A percentile compares a stretch with the other conserved stretches of the same genome.
Evolutionary conservation across 2,888 invertebrate species (phyloP).

Genomic region (Geophilus truncorum): DNA sequence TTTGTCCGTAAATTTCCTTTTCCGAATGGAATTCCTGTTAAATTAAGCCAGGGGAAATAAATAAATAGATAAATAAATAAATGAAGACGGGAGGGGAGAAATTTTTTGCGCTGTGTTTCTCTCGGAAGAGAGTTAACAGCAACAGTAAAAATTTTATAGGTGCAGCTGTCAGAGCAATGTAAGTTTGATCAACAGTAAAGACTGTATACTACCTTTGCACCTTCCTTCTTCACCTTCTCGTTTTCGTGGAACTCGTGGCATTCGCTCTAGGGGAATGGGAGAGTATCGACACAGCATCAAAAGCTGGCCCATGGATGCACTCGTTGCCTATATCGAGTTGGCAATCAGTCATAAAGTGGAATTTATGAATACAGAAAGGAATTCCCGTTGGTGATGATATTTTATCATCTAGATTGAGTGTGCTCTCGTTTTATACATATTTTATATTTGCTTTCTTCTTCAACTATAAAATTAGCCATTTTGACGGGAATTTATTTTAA

Average conservation of each 20-base stretch:
- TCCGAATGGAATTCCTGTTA: not conserved
- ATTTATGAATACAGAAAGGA: slow-evolving; percentile 25
- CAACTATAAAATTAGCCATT: not conserved
- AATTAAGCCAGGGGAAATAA: not conserved
- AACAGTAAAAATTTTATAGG: slow-evolving; percentile 18
- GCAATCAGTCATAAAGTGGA: slow-evolving; percentile 27
- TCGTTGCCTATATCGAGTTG: slow-evolving; percentile 27
- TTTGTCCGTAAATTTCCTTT: not conserved
- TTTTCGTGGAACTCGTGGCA: slow-evolving; percentile 8
- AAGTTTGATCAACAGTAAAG: slow-evolving; percentile 24
- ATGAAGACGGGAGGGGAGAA: no score
- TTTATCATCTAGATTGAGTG: slow-evolving; percentile 16
- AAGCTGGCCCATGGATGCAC: not conserved
- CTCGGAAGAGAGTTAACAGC: not conserved
- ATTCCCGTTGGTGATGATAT: slow-evolving; percentile 24
- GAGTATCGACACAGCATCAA: slow-evolving; percentile 27
- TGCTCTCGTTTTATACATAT: slow-evolving; percentile 22
- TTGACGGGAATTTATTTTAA: not conserved
- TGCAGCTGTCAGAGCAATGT: slow-evolving; percentile 18
- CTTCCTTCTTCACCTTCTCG: not conserved
- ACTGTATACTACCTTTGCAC: slow-evolving; percentile 16
- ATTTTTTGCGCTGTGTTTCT: not conserved
- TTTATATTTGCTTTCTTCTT: not conserved
- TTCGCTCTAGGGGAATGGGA: slow-evolving; percentile 14
- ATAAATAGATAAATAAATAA: not conserved